Evolutionary conservation across 2,113 vertebrate species (phyloP).

Genomic region (Gobiocypris rarus): DNA sequence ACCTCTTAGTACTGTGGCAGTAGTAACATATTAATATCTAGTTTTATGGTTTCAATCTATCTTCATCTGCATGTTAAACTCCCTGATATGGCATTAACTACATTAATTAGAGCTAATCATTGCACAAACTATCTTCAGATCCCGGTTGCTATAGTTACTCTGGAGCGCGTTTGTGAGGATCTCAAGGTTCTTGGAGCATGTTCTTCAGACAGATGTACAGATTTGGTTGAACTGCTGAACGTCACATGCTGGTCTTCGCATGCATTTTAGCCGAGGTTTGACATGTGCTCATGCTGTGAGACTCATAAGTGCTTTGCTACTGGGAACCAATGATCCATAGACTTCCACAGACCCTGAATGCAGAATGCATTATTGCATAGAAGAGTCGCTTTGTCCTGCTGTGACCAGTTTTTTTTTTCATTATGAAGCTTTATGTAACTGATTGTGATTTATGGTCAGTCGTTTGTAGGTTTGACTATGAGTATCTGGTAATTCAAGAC

Average conservation of each 20-base stretch:
- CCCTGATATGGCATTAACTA: not conserved
- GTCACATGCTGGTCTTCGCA: conserved; percentile 12
- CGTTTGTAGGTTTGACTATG: not conserved
- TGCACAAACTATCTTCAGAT: not conserved
- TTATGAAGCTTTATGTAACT: not conserved
- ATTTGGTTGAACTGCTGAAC: conserved; percentile 39
- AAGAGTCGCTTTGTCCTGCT: not conserved
- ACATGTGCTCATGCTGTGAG: conserved; percentile 25
- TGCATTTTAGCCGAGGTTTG: conserved; percentile 14
- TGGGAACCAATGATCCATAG: conserved; percentile 2
- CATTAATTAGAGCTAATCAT: conserved; percentile 27
- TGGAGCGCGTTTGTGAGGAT: not conserved
- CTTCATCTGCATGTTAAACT: not conserved
- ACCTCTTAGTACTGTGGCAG: not conserved
- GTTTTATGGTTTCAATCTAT: not conserved
- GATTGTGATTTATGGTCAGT: not conserved
- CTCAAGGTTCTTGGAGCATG: not conserved
- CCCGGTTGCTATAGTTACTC: conserved; percentile 37
- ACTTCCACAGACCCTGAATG: not conserved
- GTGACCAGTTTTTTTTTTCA: not conserved
- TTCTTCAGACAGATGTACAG: not conserved
- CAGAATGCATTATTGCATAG: not conserved
- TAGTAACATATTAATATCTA: not conserved
- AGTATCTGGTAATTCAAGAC: not conserved
- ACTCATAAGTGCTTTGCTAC: not conserved